Percentiles rank a stretch among this genome's conserved stretches.
phyloP scores from a whole-genome alignment of 37 sponge, comb jelly and placozoan genomes.

The Halisarca cf. caerulea region DNA sequence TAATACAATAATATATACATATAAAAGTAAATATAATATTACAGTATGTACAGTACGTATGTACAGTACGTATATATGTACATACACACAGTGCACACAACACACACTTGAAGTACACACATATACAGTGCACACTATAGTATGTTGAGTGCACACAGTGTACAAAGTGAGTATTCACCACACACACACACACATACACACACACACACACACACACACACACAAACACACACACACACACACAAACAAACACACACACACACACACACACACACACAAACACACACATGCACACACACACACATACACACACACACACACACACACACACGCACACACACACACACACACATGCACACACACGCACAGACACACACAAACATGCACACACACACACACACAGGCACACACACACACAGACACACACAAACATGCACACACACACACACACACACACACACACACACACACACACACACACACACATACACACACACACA shows the following conservation, averaged over 20 bases:
- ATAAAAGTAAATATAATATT: no score
- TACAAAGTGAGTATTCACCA: no score
- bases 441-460: background rate
- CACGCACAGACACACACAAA: background rate
- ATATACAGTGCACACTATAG: no score
- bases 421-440: constrained; percentile 12
- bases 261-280: background rate
- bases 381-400: constrained; percentile 5
- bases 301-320: no score
- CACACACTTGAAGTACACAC: no score
- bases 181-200: no score
- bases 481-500: constrained; percentile 5
- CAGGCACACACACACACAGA: background rate
- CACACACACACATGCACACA: background rate
- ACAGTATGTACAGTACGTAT: background rate
- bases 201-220: no score
- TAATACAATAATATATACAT: no score
- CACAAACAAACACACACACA: constrained; percentile 4
- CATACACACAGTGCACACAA: constrained; percentile 1
- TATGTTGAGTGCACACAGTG: no score
- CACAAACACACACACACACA: no score
- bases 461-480: background rate
- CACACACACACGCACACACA: background rate
- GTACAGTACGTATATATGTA: background rate
- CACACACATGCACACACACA: constrained; percentile 1